phyloP scores from a whole-genome alignment of 2,113 vertebrate species.

The Alectura lathami region DNA sequence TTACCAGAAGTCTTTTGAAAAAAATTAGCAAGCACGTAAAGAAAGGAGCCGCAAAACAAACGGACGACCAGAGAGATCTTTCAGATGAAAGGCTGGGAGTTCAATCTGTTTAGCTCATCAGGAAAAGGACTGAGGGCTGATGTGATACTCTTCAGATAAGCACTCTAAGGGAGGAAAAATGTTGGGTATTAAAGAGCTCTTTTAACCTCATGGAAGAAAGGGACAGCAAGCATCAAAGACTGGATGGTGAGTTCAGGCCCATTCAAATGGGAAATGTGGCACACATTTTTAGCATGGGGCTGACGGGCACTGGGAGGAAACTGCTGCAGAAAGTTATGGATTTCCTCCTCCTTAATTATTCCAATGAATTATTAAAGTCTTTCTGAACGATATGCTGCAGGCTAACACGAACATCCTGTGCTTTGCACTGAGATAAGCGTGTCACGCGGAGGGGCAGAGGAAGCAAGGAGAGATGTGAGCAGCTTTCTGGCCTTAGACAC shows the following conservation, averaged over 20 bases:
- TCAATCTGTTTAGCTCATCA: not conserved
- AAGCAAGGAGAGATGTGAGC: not conserved
- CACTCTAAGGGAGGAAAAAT: not conserved
- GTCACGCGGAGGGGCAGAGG: not conserved
- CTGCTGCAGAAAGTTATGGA: constrained; percentile 12
- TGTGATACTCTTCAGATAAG: not conserved
- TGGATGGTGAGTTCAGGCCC: not conserved
- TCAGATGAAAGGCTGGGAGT: not conserved
- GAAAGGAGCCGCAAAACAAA: not conserved
- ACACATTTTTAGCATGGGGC: not conserved
- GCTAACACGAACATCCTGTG: constrained; percentile 23
- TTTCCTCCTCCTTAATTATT: constrained; percentile 41
- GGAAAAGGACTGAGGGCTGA: not conserved
- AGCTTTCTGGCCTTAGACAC: not conserved
- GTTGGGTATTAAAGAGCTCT: not conserved
- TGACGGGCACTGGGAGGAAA: not conserved
- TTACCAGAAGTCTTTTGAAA: not conserved
- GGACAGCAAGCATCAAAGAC: not conserved
- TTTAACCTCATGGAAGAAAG: not conserved
- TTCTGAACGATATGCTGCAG: constrained; percentile 35
- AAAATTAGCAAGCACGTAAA: not conserved
- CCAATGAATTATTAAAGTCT: constrained; percentile 40
- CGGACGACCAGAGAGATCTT: not conserved
- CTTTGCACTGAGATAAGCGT: not conserved
- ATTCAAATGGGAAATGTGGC: accelerated